Percentiles rank a stretch among this genome's conserved stretches.
Evolutionary conservation across 2,797 vertebrate genomes (phyloP).

Genomic region (Alosa sapidissima): DNA sequence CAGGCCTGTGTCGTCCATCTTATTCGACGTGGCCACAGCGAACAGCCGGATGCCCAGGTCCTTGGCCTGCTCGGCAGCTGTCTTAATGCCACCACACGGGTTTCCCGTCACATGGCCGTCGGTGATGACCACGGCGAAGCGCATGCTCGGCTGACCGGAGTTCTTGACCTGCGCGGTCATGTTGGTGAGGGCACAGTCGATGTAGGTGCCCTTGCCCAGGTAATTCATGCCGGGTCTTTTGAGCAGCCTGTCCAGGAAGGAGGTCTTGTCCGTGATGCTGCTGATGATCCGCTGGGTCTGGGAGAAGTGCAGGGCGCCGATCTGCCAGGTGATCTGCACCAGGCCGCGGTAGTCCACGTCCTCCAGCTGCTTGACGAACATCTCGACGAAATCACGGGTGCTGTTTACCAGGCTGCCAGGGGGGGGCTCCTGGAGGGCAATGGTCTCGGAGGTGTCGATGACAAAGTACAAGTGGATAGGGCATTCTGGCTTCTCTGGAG

Average conservation of each 20-base stretch:
- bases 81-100: conserved; percentile 86
- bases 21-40: conserved; percentile 79
- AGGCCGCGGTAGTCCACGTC: conserved; percentile 70
- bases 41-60: conserved; percentile 85
- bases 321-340: conserved; percentile 83
- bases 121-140: conserved; percentile 90
- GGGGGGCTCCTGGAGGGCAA: conserved; percentile 89
- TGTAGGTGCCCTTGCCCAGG: conserved; percentile 91
- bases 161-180: conserved; percentile 78
- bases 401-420: conserved; percentile 85
- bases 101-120: conserved; percentile 91
- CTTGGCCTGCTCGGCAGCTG: conserved; percentile 80
- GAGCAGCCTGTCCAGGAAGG: conserved; percentile 59
- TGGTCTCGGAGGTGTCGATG: conserved; percentile 96
- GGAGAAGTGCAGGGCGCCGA: conserved; percentile 93
- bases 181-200: conserved; percentile 85
- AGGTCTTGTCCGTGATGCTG: conserved; percentile 64
- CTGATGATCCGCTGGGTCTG: conserved; percentile 81
- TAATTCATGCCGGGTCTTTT: conserved; percentile 67
- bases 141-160: conserved; percentile 42
- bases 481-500: conserved; percentile 73
- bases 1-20: conserved; percentile 81
- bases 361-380: conserved; percentile 76
- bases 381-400: conserved; percentile 81
- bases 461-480: conserved; percentile 89